phyloP scores from a whole-genome alignment of 2,113 vertebrate genomes.

The Gopherus flavomarginatus region DNA sequence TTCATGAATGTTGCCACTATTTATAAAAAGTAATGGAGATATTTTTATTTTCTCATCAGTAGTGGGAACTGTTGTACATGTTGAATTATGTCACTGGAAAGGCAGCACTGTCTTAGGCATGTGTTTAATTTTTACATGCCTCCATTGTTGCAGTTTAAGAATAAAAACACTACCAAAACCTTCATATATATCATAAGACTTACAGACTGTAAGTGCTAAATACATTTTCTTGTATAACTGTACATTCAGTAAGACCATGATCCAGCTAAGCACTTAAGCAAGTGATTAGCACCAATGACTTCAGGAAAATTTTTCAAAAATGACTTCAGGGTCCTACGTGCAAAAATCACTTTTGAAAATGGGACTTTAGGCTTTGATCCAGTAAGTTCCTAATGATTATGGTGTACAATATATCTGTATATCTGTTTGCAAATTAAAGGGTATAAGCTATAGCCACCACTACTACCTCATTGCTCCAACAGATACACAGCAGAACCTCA shows the following conservation, averaged over 20 bases:
- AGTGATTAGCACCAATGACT: accelerated
- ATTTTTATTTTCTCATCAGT: neutral
- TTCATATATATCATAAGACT: neutral
- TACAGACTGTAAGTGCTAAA: neutral
- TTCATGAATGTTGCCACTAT: neutral
- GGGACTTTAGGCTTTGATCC: too few relatives aligned
- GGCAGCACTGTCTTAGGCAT: neutral
- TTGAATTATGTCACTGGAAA: neutral
- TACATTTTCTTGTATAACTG: neutral
- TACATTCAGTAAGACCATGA: neutral
- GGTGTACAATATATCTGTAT: too few relatives aligned
- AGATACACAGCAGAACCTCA: too few relatives aligned
- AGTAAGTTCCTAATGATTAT: too few relatives aligned
- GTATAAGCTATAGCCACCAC: too few relatives aligned
- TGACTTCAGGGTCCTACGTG: accelerated
- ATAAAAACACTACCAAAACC: neutral
- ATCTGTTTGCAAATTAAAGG: too few relatives aligned
- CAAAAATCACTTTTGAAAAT: too few relatives aligned
- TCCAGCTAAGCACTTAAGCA: neutral
- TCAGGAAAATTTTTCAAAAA: neutral
- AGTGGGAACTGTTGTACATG: neutral
- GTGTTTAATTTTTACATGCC: neutral
- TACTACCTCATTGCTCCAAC: too few relatives aligned
- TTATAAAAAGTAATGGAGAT: neutral
- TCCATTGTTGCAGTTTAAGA: neutral